These are phyloP conservation scores for Porites lutea DNA, from an alignment of 64 coral and sea anemone genomes.

Conservation along the genomic window DNA sequence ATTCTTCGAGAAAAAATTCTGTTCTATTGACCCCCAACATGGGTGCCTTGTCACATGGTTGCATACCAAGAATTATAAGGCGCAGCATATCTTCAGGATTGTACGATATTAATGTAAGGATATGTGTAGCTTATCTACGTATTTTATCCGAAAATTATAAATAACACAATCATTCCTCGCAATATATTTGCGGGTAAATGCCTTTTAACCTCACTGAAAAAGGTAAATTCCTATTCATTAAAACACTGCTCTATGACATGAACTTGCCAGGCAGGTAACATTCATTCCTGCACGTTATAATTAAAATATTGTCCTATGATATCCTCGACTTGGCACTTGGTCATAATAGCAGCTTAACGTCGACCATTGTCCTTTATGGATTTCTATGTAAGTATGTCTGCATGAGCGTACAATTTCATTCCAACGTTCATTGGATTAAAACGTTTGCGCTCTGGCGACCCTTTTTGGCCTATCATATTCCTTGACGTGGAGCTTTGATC, in stretches of 20 bases:
- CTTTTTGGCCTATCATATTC: background rate
- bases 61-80: too few species aligned
- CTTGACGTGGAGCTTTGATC: background rate
- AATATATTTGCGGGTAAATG: background rate
- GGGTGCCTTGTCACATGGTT: too few species aligned
- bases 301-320: background rate
- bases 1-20: too few species aligned
- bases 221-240: background rate
- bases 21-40: too few species aligned
- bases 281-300: background rate
- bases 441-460: background rate
- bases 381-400: background rate
- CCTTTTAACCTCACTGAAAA: too few species aligned
- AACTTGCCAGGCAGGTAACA: background rate
- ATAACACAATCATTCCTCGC: conserved; percentile 9
- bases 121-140: background rate
- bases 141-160: conserved; percentile 18
- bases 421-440: background rate
- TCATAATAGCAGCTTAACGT: background rate
- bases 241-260: background rate
- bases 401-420: background rate
- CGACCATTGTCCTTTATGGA: background rate
- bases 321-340: background rate
- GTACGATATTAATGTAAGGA: too few species aligned
- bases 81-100: too few species aligned